These are phyloP conservation scores for Vanacampus margaritifer DNA, from an alignment of 2,113 vertebrate genomes.

Conservation along the genomic window DNA sequence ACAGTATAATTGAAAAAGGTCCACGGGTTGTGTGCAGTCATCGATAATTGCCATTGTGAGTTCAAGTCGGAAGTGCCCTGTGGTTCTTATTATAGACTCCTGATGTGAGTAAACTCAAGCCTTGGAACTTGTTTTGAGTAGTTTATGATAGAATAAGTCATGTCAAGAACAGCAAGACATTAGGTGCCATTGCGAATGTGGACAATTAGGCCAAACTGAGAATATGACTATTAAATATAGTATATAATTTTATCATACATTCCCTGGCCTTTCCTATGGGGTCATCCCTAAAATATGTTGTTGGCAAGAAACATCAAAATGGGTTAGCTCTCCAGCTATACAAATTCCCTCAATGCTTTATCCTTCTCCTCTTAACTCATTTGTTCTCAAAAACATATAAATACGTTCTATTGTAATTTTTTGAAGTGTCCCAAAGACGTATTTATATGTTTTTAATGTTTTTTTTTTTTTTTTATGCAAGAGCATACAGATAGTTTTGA, in stretches of 20 bases:
- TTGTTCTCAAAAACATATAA: too few relatives aligned
- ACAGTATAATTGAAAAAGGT: slow-evolving; percentile 10
- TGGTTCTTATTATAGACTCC: not conserved
- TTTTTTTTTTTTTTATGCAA: too few relatives aligned
- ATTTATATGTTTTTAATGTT: too few relatives aligned
- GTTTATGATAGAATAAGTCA: not conserved
- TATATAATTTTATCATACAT: not conserved
- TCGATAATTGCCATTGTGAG: slow-evolving; percentile 1
- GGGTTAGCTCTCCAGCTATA: too few relatives aligned
- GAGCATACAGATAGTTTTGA: too few relatives aligned
- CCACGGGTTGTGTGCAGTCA: not conserved
- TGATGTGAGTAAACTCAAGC: not conserved
- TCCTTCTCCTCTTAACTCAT: too few relatives aligned
- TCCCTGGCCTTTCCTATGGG: not conserved
- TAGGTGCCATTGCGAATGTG: not conserved
- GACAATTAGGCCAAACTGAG: not conserved
- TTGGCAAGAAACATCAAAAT: too few relatives aligned
- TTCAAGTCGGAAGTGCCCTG: slow-evolving; percentile 1
- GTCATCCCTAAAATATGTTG: not conserved
- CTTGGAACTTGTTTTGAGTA: not conserved
- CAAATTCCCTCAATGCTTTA: too few relatives aligned
- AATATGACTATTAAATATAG: not conserved
- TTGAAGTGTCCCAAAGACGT: too few relatives aligned
- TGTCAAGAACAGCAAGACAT: not conserved
- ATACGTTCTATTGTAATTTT: too few relatives aligned